Percentiles rank a stretch among this genome's conserved stretches.
phyloP scores from a whole-genome alignment of 2,888 invertebrate genomes.

The Limulus polyphemus region DNA sequence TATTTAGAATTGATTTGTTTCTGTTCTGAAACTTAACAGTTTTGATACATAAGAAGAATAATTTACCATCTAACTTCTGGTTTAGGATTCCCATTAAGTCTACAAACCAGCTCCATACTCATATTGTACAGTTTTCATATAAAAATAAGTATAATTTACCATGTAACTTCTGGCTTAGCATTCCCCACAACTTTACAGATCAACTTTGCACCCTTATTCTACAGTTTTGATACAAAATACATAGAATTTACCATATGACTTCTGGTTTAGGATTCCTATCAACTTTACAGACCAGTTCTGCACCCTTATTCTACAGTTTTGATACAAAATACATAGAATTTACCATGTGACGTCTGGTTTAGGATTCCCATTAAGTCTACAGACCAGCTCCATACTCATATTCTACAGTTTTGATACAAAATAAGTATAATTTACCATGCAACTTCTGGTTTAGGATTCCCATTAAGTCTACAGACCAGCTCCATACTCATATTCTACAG shows the following conservation, averaged over 20 bases:
- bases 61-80: too few relatives aligned
- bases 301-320: too few relatives aligned
- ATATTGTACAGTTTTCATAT: too few relatives aligned
- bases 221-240: too few relatives aligned
- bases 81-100: too few relatives aligned
- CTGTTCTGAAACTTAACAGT: too few relatives aligned
- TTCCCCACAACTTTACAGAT: slow-evolving; percentile 76
- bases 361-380: slow-evolving; percentile 77
- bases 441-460: slow-evolving; percentile 73
- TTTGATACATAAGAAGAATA: too few relatives aligned
- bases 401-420: too few relatives aligned
- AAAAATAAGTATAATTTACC: slow-evolving; percentile 46
- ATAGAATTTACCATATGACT: slow-evolving; percentile 57
- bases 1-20: too few relatives aligned
- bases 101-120: too few relatives aligned
- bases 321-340: too few relatives aligned
- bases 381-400: slow-evolving; percentile 85
- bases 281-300: slow-evolving; percentile 82
- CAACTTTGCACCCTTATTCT: slow-evolving; percentile 87
- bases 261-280: slow-evolving; percentile 74
- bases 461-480: slow-evolving; percentile 81
- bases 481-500: slow-evolving; percentile 60
- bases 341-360: slow-evolving; percentile 77
- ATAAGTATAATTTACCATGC: slow-evolving; percentile 50
- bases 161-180: slow-evolving; percentile 77